Evolutionary conservation across 35 echinoderm and acorn worm genomes (phyloP).

Genomic region (Apostichopus parvimensis): DNA sequence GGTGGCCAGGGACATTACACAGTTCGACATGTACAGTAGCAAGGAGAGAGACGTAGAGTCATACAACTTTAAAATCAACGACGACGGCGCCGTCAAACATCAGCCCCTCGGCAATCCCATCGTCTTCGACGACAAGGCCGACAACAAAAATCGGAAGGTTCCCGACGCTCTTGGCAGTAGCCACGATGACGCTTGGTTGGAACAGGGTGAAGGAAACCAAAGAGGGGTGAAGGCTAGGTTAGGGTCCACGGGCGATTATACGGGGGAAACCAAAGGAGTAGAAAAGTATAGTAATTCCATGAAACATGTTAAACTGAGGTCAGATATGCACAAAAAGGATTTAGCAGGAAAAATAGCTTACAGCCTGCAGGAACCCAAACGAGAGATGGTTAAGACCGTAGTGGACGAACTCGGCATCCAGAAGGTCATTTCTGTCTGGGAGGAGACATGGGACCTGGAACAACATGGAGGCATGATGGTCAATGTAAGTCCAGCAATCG

Average conservation of each 20-base stretch:
- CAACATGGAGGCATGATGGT: slow-evolving; percentile 88
- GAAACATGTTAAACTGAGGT: slow-evolving; percentile 60
- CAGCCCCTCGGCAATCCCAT: slow-evolving; percentile 51
- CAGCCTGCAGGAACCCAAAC: slow-evolving; percentile 81
- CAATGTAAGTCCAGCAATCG: slow-evolving; percentile 56
- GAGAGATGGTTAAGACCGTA: slow-evolving; percentile 69
- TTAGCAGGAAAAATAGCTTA: slow-evolving; percentile 83
- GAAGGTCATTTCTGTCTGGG: slow-evolving; percentile 71
- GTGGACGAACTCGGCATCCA: slow-evolving; percentile 78
- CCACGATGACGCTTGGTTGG: slow-evolving; percentile 74
- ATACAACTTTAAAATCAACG: slow-evolving; percentile 63
- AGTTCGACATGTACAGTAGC: slow-evolving; percentile 65
- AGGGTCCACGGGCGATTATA: slow-evolving; percentile 14
- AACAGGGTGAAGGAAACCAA: not conserved
- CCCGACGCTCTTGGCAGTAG: slow-evolving; percentile 58
- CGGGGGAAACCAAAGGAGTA: not conserved
- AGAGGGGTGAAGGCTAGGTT: slow-evolving; percentile 40
- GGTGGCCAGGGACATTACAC: slow-evolving; percentile 65
- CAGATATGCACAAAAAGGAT: slow-evolving; percentile 51
- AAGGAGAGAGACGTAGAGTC: slow-evolving; percentile 74
- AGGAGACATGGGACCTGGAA: slow-evolving; percentile 68
- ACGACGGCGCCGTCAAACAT: slow-evolving; percentile 19
- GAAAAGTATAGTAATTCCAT: slow-evolving; percentile 34
- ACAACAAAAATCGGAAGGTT: slow-evolving; percentile 10
- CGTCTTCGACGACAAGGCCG: slow-evolving; percentile 7